These are phyloP conservation scores for Ptychadena robeensis DNA, from an alignment of 2,797 vertebrate species.

Conservation along the genomic window DNA sequence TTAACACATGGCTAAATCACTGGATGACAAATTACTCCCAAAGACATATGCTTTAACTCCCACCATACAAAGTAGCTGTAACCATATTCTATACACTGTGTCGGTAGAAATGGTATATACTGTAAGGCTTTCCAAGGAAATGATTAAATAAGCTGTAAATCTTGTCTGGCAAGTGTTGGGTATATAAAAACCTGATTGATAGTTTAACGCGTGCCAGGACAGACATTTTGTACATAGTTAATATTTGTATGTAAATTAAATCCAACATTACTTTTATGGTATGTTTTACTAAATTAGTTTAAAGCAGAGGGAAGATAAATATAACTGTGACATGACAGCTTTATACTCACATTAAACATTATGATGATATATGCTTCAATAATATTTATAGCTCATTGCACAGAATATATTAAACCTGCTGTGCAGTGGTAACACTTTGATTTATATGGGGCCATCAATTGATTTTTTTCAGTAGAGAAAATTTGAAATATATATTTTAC, in stretches of 20 bases:
- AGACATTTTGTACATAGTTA: conserved; percentile 14
- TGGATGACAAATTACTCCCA: conserved; percentile 25
- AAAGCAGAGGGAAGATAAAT: conserved; percentile 38
- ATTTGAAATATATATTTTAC: conserved; percentile 3
- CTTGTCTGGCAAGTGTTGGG: conserved; percentile 11
- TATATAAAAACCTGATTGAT: conserved; percentile 33
- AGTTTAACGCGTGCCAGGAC: background rate
- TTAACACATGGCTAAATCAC: conserved; percentile 17
- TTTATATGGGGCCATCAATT: background rate
- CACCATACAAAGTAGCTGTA: conserved; percentile 19
- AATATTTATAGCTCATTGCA: conserved; percentile 42
- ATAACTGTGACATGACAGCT: conserved; percentile 37
- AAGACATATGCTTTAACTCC: conserved; percentile 37
- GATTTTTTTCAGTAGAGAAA: background rate
- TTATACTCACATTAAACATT: conserved; percentile 47
- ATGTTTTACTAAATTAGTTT: conserved; percentile 49
- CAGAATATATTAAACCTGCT: conserved; percentile 43
- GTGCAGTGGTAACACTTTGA: conserved; percentile 1
- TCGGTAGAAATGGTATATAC: background rate
- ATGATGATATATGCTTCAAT: conserved; percentile 47
- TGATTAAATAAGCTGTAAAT: conserved; percentile 31
- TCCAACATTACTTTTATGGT: conserved; percentile 30
- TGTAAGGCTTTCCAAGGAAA: conserved; percentile 4
- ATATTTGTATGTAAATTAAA: conserved; percentile 48
- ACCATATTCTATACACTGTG: conserved; percentile 8